phyloP scores from a whole-genome alignment of 2,888 invertebrate species.

The Icerya purchasi region DNA sequence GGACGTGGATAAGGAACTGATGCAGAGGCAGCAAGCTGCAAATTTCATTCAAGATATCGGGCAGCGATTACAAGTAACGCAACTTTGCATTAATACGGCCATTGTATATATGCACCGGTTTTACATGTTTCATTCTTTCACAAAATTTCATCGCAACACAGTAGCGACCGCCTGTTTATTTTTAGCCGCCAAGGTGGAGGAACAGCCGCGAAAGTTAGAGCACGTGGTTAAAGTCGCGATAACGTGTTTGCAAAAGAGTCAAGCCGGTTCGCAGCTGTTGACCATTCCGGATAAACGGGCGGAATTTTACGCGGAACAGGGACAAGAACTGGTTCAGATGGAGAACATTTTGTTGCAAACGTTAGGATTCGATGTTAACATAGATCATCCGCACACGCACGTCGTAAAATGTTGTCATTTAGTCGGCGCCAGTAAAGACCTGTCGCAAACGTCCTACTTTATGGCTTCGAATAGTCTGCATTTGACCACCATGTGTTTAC shows the following conservation, averaged over 20 bases:
- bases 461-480: conserved; percentile 97
- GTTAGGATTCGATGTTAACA: conserved; percentile 90
- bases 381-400: conserved; percentile 94
- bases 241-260: conserved; percentile 47
- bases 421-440: conserved; percentile 85
- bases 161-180: conserved; percentile 89
- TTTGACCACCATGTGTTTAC: conserved; percentile 92
- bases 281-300: conserved; percentile 54
- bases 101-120: conserved; percentile 99
- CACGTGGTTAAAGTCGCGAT: conserved; percentile 88
- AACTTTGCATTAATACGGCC: conserved; percentile 94
- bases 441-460: conserved; percentile 95
- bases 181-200: conserved; percentile 94
- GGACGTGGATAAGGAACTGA: conserved; percentile 82
- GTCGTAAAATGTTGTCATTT: conserved; percentile 90
- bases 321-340: conserved; percentile 84
- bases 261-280: conserved; percentile 29
- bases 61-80: conserved; percentile 78
- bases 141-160: conserved; percentile 80
- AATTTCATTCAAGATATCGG: conserved; percentile 99
- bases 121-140: conserved; percentile 96
- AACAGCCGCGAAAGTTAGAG: conserved; percentile 91
- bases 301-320: conserved; percentile 52
- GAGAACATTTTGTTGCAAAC: conserved; percentile 94
- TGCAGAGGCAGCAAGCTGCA: conserved; percentile 88